phyloP scores from a whole-genome alignment of 2,888 invertebrate species.

The Pilophorus perplexus region DNA sequence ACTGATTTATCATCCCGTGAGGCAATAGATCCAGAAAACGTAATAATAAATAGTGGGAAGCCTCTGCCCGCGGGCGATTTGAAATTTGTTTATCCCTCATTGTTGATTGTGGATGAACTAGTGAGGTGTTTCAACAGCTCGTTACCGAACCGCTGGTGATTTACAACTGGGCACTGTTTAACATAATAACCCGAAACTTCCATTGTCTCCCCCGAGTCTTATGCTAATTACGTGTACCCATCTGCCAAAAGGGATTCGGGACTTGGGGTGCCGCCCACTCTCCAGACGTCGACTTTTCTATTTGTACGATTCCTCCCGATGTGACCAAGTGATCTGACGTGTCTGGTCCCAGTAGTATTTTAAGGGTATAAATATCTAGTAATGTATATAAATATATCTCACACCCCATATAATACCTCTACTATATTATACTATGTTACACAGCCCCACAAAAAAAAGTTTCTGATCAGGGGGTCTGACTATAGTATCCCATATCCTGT shows the following conservation, averaged over 20 bases:
- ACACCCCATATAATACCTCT: too few species aligned
- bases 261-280: slow-evolving; percentile 23
- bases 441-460: too few species aligned
- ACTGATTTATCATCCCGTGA: slow-evolving; percentile 5
- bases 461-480: too few species aligned
- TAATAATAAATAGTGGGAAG: slow-evolving; percentile 8
- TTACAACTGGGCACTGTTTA: slow-evolving; percentile 34
- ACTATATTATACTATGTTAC: too few species aligned
- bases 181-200: slow-evolving; percentile 32
- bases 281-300: background rate
- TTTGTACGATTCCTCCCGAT: background rate
- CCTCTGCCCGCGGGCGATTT: background rate
- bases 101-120: slow-evolving; percentile 20
- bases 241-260: slow-evolving; percentile 29
- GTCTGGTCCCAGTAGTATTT: background rate
- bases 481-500: too few species aligned
- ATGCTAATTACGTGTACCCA: slow-evolving; percentile 26
- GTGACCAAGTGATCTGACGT: slow-evolving; percentile 14
- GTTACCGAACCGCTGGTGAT: slow-evolving; percentile 24
- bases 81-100: slow-evolving; percentile 28
- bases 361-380: too few species aligned
- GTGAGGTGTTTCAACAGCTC: slow-evolving; percentile 35
- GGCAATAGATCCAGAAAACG: slow-evolving; percentile 8
- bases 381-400: too few species aligned
- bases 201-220: slow-evolving; percentile 29